These are phyloP conservation scores for Brenthis hecate DNA, from an alignment of 2,888 invertebrate genomes.

Conservation along the genomic window DNA sequence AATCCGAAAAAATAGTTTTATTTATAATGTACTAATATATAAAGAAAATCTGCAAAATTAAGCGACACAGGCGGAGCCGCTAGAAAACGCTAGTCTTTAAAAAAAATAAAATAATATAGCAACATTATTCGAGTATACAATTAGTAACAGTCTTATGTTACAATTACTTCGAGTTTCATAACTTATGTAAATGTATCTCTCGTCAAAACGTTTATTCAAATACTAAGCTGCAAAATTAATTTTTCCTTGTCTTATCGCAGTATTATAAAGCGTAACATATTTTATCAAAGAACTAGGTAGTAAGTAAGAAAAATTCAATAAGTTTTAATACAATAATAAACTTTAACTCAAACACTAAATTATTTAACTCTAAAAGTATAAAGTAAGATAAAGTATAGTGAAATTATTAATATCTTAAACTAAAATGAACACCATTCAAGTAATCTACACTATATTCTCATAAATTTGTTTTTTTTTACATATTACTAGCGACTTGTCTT, in stretches of 20 bases:
- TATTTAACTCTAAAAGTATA: too few relatives aligned
- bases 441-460: too few relatives aligned
- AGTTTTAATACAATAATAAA: not conserved
- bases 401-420: too few relatives aligned
- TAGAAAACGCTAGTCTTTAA: not conserved
- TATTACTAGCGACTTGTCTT: too few relatives aligned
- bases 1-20: too few relatives aligned
- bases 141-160: slow-evolving; percentile 46
- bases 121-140: slow-evolving; percentile 40
- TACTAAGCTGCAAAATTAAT: slow-evolving; percentile 41
- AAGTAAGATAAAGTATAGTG: too few relatives aligned
- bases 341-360: not conserved
- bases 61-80: not conserved
- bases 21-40: too few relatives aligned
- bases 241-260: slow-evolving; percentile 32
- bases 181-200: slow-evolving; percentile 59
- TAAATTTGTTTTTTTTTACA: too few relatives aligned
- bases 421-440: too few relatives aligned
- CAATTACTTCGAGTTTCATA: slow-evolving; percentile 47
- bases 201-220: slow-evolving; percentile 49
- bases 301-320: slow-evolving; percentile 13
- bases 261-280: slow-evolving; percentile 16
- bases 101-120: not conserved
- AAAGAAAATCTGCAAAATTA: not conserved
- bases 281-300: slow-evolving; percentile 12